phyloP scores from a whole-genome alignment of 2,797 vertebrate genomes.

The Valencia hispanica region DNA sequence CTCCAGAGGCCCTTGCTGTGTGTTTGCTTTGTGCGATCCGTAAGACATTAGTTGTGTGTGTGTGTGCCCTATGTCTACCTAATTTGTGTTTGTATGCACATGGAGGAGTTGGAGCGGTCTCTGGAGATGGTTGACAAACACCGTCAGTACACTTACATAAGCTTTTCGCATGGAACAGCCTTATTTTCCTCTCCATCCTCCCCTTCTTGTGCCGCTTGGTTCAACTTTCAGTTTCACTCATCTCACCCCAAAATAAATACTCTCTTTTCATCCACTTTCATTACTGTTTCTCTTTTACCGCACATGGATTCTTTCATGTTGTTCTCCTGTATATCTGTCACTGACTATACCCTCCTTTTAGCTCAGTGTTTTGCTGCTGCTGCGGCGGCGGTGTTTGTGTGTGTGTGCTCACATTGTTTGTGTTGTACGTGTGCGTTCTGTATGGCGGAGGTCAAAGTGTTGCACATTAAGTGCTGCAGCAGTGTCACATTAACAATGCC shows the following conservation, averaged over 20 bases:
- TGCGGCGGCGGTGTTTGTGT: no score
- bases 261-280: background rate
- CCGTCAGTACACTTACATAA: slow-evolving; percentile 52
- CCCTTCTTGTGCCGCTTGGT: slow-evolving; percentile 10
- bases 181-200: background rate
- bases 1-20: slow-evolving; percentile 3
- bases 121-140: slow-evolving; percentile 28
- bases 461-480: slow-evolving; percentile 26
- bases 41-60: background rate
- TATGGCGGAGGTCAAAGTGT: slow-evolving; percentile 24
- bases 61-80: background rate
- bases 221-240: background rate
- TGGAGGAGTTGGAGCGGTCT: slow-evolving; percentile 7
- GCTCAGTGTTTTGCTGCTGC: background rate
- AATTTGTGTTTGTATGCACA: background rate
- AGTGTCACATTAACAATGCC: slow-evolving; percentile 19
- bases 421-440: slow-evolving; percentile 8
- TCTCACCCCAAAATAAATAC: background rate
- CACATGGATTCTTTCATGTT: background rate
- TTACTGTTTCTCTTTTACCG: slow-evolving; percentile 3
- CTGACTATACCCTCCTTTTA: background rate
- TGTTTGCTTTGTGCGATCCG: background rate
- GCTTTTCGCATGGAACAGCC: slow-evolving; percentile 19
- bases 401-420: background rate
- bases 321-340: background rate